phyloP scores from a whole-genome alignment of 2,113 vertebrate genomes.

The Myotis brandtii region DNA sequence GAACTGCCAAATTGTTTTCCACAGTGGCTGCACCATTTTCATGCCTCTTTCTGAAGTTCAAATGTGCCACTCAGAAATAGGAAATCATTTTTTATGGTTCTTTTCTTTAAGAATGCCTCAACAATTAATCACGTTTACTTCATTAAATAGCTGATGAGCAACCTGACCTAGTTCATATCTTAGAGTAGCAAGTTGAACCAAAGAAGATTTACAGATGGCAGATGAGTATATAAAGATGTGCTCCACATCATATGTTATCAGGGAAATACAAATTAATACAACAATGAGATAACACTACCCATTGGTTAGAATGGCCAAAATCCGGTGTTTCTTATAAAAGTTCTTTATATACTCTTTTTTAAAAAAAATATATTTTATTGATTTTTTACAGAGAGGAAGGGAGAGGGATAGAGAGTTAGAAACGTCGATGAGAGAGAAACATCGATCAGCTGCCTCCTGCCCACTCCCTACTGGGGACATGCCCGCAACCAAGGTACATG shows the following conservation, averaged over 20 bases:
- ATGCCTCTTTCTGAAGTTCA: neutral
- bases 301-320: neutral
- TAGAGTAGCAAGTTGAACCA: neutral
- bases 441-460: no score
- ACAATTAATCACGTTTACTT: conserved; percentile 3
- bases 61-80: neutral
- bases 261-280: neutral
- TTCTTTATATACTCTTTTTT: neutral
- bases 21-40: neutral
- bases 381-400: no score
- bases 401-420: no score
- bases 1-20: neutral
- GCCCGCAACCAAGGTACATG: no score
- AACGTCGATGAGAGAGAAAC: no score
- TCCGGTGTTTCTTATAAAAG: neutral
- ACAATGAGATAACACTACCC: neutral
- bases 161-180: neutral
- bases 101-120: neutral
- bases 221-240: neutral
- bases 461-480: no score
- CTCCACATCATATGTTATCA: neutral
- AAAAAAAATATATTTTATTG: no score
- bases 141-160: neutral
- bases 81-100: neutral
- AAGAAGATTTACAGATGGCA: neutral